phyloP scores from a whole-genome alignment of 2,888 invertebrate genomes.

The Muscina levida region DNA sequence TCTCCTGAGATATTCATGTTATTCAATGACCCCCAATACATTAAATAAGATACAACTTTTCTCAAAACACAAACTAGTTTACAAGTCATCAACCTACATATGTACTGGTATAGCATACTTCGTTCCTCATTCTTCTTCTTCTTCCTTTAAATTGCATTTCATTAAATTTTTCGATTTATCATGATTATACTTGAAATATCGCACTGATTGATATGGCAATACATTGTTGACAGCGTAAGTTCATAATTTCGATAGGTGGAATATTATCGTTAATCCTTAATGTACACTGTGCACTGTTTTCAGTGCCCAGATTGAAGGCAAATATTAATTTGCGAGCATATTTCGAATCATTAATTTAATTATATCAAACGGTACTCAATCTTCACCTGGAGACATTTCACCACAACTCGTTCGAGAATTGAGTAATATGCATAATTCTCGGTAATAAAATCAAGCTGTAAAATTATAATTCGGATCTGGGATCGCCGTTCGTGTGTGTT shows the following conservation, averaged over 20 bases:
- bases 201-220: too few relatives aligned
- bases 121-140: too few relatives aligned
- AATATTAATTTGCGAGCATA: constrained; percentile 17
- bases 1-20: too few relatives aligned
- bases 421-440: constrained; percentile 29
- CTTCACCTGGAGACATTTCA: constrained; percentile 18
- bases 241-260: neutral
- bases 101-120: too few relatives aligned
- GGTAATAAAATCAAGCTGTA: constrained; percentile 35
- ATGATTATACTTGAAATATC: too few relatives aligned
- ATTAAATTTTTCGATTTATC: too few relatives aligned
- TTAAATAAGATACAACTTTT: too few relatives aligned
- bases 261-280: neutral
- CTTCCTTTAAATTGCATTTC: too few relatives aligned
- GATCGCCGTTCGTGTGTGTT: neutral
- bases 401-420: constrained; percentile 8
- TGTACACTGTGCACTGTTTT: neutral
- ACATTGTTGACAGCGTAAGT: neutral
- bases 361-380: neutral
- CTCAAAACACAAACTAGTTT: too few relatives aligned
- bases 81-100: too few relatives aligned
- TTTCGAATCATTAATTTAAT: constrained; percentile 19
- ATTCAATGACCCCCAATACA: too few relatives aligned
- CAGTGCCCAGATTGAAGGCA: neutral
- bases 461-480: constrained; percentile 24